Base-by-base conservation (phyloP, 1,140 invertebrate species). In the Sarcophaga bullata region DNA sequence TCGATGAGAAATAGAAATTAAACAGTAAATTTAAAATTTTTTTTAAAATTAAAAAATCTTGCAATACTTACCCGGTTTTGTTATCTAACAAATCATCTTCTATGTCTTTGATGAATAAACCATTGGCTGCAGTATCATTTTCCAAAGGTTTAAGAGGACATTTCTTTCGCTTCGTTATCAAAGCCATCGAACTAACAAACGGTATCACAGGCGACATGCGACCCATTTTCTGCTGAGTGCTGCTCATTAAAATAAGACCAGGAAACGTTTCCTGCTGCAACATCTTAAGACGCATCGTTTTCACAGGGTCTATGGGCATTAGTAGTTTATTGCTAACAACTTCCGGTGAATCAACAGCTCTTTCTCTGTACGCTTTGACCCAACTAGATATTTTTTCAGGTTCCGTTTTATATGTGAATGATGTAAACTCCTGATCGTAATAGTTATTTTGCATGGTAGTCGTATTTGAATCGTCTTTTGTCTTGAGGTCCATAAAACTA, bases 351-450 rank as follows among this genome's bases (percentile, higher is more conserved):
- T 78, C 75, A 3, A 78, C 75, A 19, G 75, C 75, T 52, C 75
- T 49, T 78, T 78, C 75, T 49, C 75, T 15, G 9, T 78, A 78
- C 3, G 15, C 75, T 78, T 78, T 78, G 3, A 78, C 48, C 75
- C 75, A 78, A 11, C 48, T 78, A 5, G 48, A 19, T 13, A 78
- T 19, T 78, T 78, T 78, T 17, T 78, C 75, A 13, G 75, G 75
- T 13, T 78, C 75, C 8, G 75, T 50, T 52, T 78, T 78, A 25
- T 78, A 78, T 19, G 75, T 86, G 62, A 87, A 86, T 37, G 95
- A 93, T 47, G 95, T 94, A 90, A 98, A 98, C 91, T 98, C 97
- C 92, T 98, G 96, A 91, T 97, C 96, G 86, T 98, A 98, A 88
- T 97, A 98, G 6, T 96, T 96, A 89, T 96, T 92, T 86, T 96